Base-by-base conservation (phyloP, 2,113 vertebrate genomes). In the Grantiella picta region DNA sequence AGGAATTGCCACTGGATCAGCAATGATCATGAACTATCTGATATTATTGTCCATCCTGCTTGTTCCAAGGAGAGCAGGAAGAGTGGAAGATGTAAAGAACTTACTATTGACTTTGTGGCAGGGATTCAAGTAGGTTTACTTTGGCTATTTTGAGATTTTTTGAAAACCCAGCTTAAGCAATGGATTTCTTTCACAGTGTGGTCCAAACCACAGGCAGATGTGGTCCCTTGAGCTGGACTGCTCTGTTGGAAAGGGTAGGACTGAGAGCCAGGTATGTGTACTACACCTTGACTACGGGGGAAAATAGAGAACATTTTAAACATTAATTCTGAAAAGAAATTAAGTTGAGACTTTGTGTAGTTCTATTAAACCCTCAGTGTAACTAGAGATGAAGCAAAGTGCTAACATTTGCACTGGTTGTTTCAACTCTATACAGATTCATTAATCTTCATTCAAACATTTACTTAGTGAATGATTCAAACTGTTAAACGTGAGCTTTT, bases 381-480 rank as follows among this genome's bases (percentile, higher is more conserved):
- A 80, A 73, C 27, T 64, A 52, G 15, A 56, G 85, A 79, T 10
- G 2, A 87, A 72, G 36, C 15, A 57, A 83, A 87, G 5, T 4
- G 5, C 66, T 82, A 94, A 47, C 12, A 2, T 86, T 93, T 82
- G 27, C 40, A 31, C n/a, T 68, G 87, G 29, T 0, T 86, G 38
- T 91, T 86, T 86, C 42, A 84, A 20, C 17, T 83, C 33, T 63
- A 15, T 56, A 42, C 19, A 36, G 40, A 52, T 66, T 77, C 59
- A 91, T 92, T 95, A 77, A 90, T 89, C 80, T 82, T 80, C 49
- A 56, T 90, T 83, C 76, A 90, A 90, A 82, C n/a, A 72, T 85
- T 83, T 82, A 71, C 53, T 79, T 61, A 76, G 14, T 70, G 64
- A 81, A 65, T 89, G 60, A 91, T 82, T 87, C 38, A 84, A 61